These are phyloP conservation scores for Rhabdornis inornatus DNA, from an alignment of 2,113 vertebrate genomes.

Conservation along the genomic window DNA sequence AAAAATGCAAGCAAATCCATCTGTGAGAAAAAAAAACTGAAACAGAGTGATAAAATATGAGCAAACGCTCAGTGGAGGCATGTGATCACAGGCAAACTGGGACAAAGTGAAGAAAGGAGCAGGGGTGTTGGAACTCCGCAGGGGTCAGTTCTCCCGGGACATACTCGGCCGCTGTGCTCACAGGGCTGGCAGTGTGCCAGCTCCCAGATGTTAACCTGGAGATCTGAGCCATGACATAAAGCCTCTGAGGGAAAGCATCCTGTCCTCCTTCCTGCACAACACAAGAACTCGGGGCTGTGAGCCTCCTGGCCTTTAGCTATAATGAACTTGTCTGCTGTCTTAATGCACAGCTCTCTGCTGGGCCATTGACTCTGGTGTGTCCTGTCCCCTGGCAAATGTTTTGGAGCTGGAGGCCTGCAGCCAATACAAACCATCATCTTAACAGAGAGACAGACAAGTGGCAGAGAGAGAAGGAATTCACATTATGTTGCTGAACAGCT, in stretches of 20 bases:
- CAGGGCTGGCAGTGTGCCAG: not conserved
- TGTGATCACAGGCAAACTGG: not conserved
- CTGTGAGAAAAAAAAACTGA: not conserved
- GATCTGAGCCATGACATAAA: not conserved
- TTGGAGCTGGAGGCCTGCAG: not conserved
- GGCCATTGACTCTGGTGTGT: not conserved
- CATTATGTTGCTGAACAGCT: not conserved
- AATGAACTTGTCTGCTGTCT: not conserved
- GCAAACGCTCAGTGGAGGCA: rapidly evolving
- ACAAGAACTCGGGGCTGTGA: not conserved
- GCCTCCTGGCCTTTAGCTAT: not conserved
- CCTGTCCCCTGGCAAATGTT: not conserved
- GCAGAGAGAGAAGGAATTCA: not conserved
- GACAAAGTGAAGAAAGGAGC: not conserved
- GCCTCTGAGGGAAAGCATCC: not conserved
- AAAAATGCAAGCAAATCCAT: not conserved
- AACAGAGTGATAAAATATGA: not conserved
- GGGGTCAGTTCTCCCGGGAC: not conserved
- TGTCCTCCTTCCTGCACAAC: not conserved
- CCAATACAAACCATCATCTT: not conserved
- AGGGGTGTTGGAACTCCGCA: not conserved
- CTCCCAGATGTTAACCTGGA: not conserved
- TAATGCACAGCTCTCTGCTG: not conserved
- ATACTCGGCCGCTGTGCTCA: rapidly evolving
- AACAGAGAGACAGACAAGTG: not conserved